Evolutionary conservation across 2,888 invertebrate genomes (phyloP), one percentile per base, ranked within the genome.

Genomic region (Scotopteryx bipunctaria): DNA sequence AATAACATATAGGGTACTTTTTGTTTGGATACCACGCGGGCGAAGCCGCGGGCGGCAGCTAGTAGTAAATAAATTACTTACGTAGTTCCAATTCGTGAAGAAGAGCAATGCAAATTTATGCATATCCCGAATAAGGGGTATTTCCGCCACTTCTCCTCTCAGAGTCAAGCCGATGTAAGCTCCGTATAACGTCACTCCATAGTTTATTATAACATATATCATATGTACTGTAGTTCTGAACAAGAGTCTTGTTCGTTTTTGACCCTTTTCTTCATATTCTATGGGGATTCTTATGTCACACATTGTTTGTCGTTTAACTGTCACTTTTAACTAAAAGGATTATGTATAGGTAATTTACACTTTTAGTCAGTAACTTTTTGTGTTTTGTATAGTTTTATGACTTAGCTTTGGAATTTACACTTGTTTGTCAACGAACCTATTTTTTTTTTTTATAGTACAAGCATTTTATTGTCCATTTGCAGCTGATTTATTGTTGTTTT

Each of bases 71-170:
- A 23, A 1, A 25, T 3, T 29, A 48, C 48, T 48, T 11, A 81
- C 81, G 50, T 73, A 73, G 49, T 81, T 81, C 81, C 80, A 81
- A 37, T 81, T 81, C 0, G 81, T 81, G 8, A 80, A 61, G 51
- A 76, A 82, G 0, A 62, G 61, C 0, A 71, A 61, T 0, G 65
- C 59, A 15, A 72, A 70, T 31, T 58, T 64, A 27, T 66, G 67
- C n/a, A 76, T 57, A 5, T 66, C 64, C 1, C 45, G 47, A 0
- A 81, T 9, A 1, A 55, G 16, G 0, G 69, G 63, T 2, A 75
- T 64, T 0, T 58, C 54, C 3, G 62, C 2, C 0, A 63, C 40
- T 2, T 72, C 62, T 1, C 57, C 59, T 0, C 51, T 55, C 0
- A 71, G 48, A 0, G 48, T 43, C 0, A 66, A 1, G 0, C 42